phyloP scores from a whole-genome alignment of 1,140 invertebrate genomes.

The Brachionus angularis region DNA sequence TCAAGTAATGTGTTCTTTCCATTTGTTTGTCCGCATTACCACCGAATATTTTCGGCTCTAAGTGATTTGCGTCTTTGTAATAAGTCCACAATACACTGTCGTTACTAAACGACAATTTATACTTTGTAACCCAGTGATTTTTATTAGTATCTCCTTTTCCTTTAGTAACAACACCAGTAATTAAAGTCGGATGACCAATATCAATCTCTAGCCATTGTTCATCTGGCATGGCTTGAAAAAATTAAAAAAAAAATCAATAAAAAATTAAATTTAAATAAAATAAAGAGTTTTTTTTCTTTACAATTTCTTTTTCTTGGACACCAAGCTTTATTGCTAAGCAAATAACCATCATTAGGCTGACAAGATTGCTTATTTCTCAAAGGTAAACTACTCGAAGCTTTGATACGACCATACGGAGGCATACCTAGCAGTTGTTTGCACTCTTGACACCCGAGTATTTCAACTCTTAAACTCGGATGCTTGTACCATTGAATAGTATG shows the following conservation, averaged over 20 bases:
- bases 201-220: conserved; percentile 64
- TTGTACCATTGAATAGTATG: conserved; percentile 61
- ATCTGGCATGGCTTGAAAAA: conserved; percentile 52
- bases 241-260: background rate
- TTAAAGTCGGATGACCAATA: conserved; percentile 61
- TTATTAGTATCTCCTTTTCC: conserved; percentile 62
- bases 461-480: conserved; percentile 62
- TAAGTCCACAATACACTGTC: conserved; percentile 62
- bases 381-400: conserved; percentile 58
- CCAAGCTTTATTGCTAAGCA: conserved; percentile 62
- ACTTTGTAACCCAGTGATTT: conserved; percentile 63
- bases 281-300: conserved; percentile 50
- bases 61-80: conserved; percentile 63
- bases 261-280: background rate
- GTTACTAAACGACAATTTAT: conserved; percentile 63
- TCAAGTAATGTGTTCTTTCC: conserved; percentile 61
- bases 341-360: conserved; percentile 61
- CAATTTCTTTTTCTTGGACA: conserved; percentile 62
- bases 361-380: conserved; percentile 60
- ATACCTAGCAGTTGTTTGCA: conserved; percentile 62
- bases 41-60: conserved; percentile 60
- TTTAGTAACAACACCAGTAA: conserved; percentile 62
- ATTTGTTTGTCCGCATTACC: conserved; percentile 63
- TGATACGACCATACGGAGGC: conserved; percentile 61
- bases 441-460: conserved; percentile 64